Evolutionary conservation across 2,888 invertebrate genomes (phyloP).

Genomic region (Autographa gamma): DNA sequence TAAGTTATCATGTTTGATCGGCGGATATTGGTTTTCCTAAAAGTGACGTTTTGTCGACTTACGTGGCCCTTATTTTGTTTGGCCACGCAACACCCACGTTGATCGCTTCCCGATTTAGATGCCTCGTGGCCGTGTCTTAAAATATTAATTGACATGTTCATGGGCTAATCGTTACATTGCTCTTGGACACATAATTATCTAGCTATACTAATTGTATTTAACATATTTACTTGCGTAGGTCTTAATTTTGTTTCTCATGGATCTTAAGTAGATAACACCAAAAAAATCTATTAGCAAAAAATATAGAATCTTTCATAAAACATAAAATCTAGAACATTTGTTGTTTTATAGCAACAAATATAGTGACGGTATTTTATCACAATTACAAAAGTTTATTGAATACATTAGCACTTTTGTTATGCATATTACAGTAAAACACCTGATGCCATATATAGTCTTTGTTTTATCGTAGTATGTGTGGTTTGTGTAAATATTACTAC

Average conservation of each 20-base stretch:
- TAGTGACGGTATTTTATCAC: background rate
- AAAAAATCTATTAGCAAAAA: too few relatives aligned
- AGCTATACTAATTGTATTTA: too few relatives aligned
- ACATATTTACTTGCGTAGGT: too few relatives aligned
- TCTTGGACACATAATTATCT: too few relatives aligned
- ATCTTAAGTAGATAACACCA: too few relatives aligned
- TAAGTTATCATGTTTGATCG: background rate
- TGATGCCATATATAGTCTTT: background rate
- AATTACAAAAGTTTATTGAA: background rate
- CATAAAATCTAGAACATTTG: background rate
- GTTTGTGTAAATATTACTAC: background rate
- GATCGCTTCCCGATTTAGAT: background rate
- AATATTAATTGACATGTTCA: too few relatives aligned
- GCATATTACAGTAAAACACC: background rate
- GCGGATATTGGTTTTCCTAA: constrained; percentile 1
- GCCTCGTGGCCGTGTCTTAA: background rate
- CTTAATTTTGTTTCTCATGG: too few relatives aligned
- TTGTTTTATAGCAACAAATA: background rate
- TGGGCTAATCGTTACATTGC: too few relatives aligned
- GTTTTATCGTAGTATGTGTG: background rate
- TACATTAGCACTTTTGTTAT: background rate
- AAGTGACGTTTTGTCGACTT: background rate
- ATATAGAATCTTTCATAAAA: too few relatives aligned
- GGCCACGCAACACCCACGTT: background rate
- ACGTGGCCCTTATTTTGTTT: background rate